phyloP scores from a whole-genome alignment of 2,888 invertebrate species.

The Meandrusa payeni region DNA sequence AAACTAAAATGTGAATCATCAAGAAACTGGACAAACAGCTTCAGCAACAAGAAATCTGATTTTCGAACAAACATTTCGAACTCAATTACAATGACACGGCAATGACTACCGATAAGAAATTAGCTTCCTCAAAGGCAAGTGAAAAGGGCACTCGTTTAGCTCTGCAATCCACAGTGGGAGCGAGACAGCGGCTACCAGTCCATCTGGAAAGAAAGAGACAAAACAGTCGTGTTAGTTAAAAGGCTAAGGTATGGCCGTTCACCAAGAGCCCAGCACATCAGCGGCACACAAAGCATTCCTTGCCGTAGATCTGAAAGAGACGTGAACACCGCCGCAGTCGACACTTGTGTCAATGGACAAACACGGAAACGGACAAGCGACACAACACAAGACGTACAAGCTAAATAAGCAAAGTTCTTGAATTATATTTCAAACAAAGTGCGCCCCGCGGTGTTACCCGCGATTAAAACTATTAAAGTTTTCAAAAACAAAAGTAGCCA shows the following conservation, averaged over 20 bases:
- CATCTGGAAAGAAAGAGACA: conserved; percentile 77
- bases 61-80: background rate
- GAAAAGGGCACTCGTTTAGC: conserved; percentile 8
- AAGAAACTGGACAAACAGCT: background rate
- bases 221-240: conserved; percentile 58
- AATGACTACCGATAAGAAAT: conserved; percentile 5
- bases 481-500: too few relatives aligned
- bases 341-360: conserved; percentile 55
- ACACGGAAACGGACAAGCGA: conserved; percentile 47
- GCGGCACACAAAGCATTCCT: conserved; percentile 59
- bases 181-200: conserved; percentile 45
- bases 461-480: too few relatives aligned
- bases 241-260: conserved; percentile 50
- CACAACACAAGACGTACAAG: conserved; percentile 31
- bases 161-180: conserved; percentile 34
- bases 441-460: too few relatives aligned
- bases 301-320: conserved; percentile 55
- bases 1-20: too few relatives aligned
- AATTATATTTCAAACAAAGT: background rate
- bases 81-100: conserved; percentile 1
- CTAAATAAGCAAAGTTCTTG: conserved; percentile 1
- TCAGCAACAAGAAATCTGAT: background rate
- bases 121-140: conserved; percentile 5
- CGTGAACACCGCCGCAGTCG: conserved; percentile 41
- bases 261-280: conserved; percentile 49